These are phyloP conservation scores for Lypha dubia DNA, from an alignment of 2,888 invertebrate genomes.

Conservation along the genomic window DNA sequence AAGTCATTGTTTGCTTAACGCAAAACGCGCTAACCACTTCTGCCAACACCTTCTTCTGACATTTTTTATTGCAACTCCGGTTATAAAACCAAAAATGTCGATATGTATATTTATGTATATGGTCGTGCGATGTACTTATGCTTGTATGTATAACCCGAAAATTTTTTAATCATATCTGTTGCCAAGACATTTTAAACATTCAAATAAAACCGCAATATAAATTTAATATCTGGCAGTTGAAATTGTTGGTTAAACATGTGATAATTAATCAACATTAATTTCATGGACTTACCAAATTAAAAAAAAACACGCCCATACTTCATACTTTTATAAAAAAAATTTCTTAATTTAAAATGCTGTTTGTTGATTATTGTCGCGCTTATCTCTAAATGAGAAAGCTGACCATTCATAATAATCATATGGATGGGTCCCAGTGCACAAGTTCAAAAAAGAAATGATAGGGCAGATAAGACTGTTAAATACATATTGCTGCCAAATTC, in stretches of 20 bases:
- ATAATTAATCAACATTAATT: conserved; percentile 4
- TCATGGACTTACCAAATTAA: background rate
- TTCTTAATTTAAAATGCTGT: background rate
- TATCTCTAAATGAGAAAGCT: background rate
- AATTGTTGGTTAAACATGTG: background rate
- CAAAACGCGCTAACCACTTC: no score
- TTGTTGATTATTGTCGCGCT: background rate
- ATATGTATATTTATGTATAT: no score
- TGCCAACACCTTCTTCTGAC: no score
- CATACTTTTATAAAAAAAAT: background rate
- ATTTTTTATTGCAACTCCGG: no score
- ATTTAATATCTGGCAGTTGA: conserved; percentile 3
- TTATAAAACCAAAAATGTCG: no score
- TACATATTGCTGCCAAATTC: no score
- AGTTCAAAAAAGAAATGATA: no score
- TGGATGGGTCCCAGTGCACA: background rate
- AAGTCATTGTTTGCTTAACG: no score
- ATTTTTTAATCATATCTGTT: background rate
- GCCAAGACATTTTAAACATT: background rate
- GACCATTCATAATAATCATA: background rate
- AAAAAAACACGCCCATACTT: background rate
- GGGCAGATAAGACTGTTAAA: no score
- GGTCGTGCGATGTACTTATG: background rate
- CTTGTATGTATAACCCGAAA: background rate
- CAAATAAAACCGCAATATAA: conserved; percentile 5